Evolutionary conservation across 1,140 invertebrate species (phyloP).

Genomic region (Coelopa frigida): DNA sequence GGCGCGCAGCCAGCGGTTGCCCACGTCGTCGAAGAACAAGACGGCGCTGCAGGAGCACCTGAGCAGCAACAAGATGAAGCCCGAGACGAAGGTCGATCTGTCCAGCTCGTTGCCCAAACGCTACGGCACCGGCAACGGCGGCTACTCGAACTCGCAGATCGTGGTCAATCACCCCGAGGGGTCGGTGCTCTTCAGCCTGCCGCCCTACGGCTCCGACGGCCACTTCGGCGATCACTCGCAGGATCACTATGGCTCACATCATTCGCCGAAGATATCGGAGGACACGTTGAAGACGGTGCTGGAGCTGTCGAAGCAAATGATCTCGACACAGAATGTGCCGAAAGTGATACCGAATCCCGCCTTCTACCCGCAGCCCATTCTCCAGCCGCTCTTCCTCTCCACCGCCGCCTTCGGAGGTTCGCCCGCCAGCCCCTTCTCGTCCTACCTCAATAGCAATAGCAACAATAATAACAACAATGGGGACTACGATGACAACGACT

Average conservation of each 20-base stretch:
- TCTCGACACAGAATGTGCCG: slow-evolving; percentile 35
- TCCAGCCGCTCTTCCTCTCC: slow-evolving; percentile 29
- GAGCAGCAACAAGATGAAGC: slow-evolving; percentile 23
- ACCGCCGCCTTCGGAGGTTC: background rate
- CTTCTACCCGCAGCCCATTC: slow-evolving; percentile 30
- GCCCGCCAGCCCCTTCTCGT: slow-evolving; percentile 26
- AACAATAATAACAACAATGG: slow-evolving; percentile 18
- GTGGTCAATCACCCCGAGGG: slow-evolving; percentile 43
- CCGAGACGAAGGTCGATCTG: slow-evolving; percentile 35
- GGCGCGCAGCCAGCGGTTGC: slow-evolving; percentile 4
- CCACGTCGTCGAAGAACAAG: slow-evolving; percentile 19
- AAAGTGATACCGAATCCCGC: slow-evolving; percentile 33
- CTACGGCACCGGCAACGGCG: slow-evolving; percentile 4
- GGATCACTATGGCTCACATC: slow-evolving; percentile 23
- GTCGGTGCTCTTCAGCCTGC: slow-evolving; percentile 37
- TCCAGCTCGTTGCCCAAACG: slow-evolving; percentile 20
- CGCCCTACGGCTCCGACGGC: slow-evolving; percentile 13
- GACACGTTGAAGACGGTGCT: slow-evolving; percentile 42
- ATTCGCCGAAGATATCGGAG: slow-evolving; percentile 37
- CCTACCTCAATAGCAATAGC: slow-evolving; percentile 1
- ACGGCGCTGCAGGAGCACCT: slow-evolving; percentile 28
- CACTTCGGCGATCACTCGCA: slow-evolving; percentile 6
- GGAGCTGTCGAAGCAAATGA: slow-evolving; percentile 43
- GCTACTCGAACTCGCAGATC: slow-evolving; percentile 40
- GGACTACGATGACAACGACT: background rate